A percentile compares a stretch with the other conserved stretches of the same genome.
Conservation (phyloP, 2,797 vertebrate genomes). For the Acipenser ruthenus region DNA sequence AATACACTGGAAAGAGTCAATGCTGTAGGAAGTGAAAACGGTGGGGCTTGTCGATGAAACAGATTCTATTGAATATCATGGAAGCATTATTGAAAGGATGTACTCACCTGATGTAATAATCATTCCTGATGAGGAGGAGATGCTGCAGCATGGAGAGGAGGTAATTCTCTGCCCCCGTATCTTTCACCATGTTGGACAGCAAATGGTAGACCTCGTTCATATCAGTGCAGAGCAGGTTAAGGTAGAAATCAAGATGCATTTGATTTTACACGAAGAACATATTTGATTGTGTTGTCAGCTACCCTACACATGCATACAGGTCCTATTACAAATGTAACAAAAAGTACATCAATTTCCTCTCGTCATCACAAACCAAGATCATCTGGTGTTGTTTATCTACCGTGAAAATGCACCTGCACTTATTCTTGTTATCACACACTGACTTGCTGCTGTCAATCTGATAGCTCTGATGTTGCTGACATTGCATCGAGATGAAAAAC, state of each 20-base stretch:
- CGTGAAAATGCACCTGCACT: not conserved
- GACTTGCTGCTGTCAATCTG: not conserved
- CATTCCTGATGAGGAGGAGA: constrained; percentile 89
- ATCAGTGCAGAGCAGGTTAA: constrained; percentile 74
- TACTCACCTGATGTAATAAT: constrained; percentile 89
- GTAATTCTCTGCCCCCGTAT: constrained; percentile 81
- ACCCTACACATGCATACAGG: not conserved
- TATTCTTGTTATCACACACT: not conserved
- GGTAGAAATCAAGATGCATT: constrained; percentile 36
- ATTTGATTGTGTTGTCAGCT: not conserved
- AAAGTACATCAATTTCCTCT: not conserved
- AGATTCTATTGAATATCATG: not conserved
- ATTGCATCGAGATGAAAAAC: not conserved
- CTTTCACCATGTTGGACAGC: constrained; percentile 91
- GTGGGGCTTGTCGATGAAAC: too few relatives aligned
- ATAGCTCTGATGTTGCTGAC: not conserved
- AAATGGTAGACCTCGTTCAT: constrained; percentile 92
- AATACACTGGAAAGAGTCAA: too few relatives aligned
- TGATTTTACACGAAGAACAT: not conserved
- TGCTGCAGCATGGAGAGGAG: constrained; percentile 93
- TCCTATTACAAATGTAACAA: not conserved
- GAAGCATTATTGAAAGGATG: not conserved
- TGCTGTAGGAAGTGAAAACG: too few relatives aligned
- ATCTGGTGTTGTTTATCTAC: not conserved
- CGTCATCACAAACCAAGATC: not conserved